Evolutionary conservation across 2,797 vertebrate species (phyloP), one percentile per base, ranked within the genome.

Genomic region (Chelon labrosus): DNA sequence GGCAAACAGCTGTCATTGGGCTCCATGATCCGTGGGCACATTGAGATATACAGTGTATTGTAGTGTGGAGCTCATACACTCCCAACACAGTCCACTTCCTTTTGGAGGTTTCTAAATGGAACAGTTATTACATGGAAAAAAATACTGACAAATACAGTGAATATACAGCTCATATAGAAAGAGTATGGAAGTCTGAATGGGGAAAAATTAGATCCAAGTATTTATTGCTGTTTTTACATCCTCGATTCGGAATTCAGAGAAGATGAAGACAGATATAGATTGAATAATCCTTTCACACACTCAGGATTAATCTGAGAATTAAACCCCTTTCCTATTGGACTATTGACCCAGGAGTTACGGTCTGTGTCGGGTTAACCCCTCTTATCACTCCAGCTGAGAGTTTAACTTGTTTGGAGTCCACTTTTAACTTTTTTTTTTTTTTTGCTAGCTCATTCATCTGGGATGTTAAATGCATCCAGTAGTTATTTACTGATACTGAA

Each of bases 1-100:
- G 73, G 7, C 17, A 62, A 57, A 20, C 62, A 77, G 56, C 55
- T 22, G 35, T 73, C 74, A 74, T 77, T 59, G 35, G 38, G 39
- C 39, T 6, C 52, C 8, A 1, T 56, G 77, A 74, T 84, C 66
- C 64, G 22, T 22, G 53, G 63, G 69, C 65, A 57, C 22, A 57
- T 12, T 7, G 20, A 47, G 44, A 47, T 37, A n/a, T 27, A 38
- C 56, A 49, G 63, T 78, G 50, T 58, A 55, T 27, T 47, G 10
- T 41, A 35, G 31, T 70, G 11, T 7, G 42, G 44, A 47, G 69
- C 35, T 58, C 59, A 56, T 66, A 39, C 44, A 59, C 64, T 57
- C 57, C 13, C 3, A 47, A 8, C n/a, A 14, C 22, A 35, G 31
- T 35, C 31, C 31, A 35, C 31, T 35, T 8, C 31, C 31, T 35